Conservation (phyloP, 2,888 invertebrate species). For the Hoplodrina ambigua region DNA sequence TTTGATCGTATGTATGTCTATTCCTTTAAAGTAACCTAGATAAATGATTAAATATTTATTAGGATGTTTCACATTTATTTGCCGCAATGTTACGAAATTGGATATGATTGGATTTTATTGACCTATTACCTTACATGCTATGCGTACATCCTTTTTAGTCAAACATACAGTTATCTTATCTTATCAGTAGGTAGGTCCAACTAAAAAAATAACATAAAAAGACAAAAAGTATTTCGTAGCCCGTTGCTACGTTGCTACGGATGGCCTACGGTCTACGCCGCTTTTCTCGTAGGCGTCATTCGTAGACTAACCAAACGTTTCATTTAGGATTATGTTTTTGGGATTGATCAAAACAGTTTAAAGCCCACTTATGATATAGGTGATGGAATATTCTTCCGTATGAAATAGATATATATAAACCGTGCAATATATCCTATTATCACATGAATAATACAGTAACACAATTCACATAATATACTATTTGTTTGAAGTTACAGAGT, state of each 20-base stretch:
- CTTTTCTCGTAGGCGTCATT: slow-evolving; percentile 36
- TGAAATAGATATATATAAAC: not conserved
- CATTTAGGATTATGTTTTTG: not conserved
- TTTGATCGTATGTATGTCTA: not conserved
- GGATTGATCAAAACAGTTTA: slow-evolving; percentile 14
- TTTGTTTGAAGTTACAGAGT: slow-evolving; percentile 8
- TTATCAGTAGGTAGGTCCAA: not conserved
- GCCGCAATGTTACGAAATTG: not conserved
- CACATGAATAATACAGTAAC: slow-evolving; percentile 8
- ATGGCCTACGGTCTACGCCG: slow-evolving; percentile 26
- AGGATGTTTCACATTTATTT: not conserved
- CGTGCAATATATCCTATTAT: not conserved
- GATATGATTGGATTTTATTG: slow-evolving; percentile 2
- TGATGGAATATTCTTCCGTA: slow-evolving; percentile 1
- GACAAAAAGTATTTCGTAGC: slow-evolving; percentile 32
- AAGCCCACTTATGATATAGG: not conserved
- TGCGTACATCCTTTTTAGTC: not conserved
- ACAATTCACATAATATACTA: slow-evolving; percentile 10
- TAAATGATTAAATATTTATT: not conserved
- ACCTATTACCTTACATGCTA: slow-evolving; percentile 9
- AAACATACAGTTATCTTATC: slow-evolving; percentile 12
- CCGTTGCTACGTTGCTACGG: slow-evolving; percentile 41
- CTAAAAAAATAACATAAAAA: not conserved
- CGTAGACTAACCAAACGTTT: slow-evolving; percentile 9
- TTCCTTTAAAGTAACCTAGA: not conserved